Base-by-base conservation (phyloP, 2,113 vertebrate genomes). In the Benthochromis sp. region DNA sequence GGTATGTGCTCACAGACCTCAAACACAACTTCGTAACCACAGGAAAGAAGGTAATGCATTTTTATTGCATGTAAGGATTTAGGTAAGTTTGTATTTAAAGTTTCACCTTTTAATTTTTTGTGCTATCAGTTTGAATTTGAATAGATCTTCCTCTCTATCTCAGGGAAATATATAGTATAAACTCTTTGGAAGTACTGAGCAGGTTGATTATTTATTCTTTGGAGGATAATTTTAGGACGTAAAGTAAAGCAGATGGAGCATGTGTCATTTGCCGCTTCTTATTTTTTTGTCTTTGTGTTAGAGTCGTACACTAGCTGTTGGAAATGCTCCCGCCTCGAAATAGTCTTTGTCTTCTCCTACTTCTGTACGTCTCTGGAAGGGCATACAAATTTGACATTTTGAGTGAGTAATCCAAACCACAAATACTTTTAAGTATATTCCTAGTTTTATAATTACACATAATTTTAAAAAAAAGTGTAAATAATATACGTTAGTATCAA, bases 381-480 rank as follows among this genome's bases (percentile, higher is more conserved):
- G 71, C 87, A 3, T 0, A 9, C 0, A 88, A 7, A 8, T 76
- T 89, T 1, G 29, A 78, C 45, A 2, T 89, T 4, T 90, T 92
- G 24, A 53, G 95, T 96, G 29, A 94, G 95, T 96, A 47, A 55
- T 4, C n/a, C 1, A 19, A 47, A 50, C 3, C 2, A 53, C 38
- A 71, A 71, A 71, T 24, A 45, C 13, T 24, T 71, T 71, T 9
- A 71, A 71, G 36, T 71, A 24, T 40, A 43, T 24, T 40, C 19
- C 11, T 38, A 24, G n/a, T 66, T 66, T 66, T n/a, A 66, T 38
- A 21, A 66, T 12, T 66, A 38, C 34, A 66, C 61, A 66, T 66
- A 66, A 66, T 66, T 11, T 21, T 21, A 21, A 21, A 6, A 50
- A 9, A 61, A 61, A 17, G 34, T 69, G 63, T 38, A 24, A 40